phyloP scores from a whole-genome alignment of 2,888 invertebrate genomes.

The Gastracanthus pulcherrimus region DNA sequence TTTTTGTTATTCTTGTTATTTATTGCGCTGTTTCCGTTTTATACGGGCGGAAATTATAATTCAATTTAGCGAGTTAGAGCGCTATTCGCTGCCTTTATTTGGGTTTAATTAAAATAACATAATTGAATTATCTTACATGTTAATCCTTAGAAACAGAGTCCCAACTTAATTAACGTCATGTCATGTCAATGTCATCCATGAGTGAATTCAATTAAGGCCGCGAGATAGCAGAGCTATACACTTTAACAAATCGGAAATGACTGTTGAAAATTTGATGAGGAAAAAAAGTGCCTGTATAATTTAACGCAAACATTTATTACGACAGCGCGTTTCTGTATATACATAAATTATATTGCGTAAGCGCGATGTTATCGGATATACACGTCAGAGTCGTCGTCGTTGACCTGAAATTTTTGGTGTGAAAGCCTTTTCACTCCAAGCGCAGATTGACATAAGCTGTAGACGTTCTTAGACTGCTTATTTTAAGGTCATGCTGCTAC shows the following conservation, averaged over 20 bases:
- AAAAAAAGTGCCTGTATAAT: slow-evolving; percentile 3
- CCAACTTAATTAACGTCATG: slow-evolving; percentile 53
- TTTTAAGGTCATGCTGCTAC: too few species aligned
- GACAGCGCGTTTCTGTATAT: background rate
- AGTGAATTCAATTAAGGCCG: slow-evolving; percentile 53
- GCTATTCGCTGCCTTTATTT: slow-evolving; percentile 23
- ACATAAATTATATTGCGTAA: slow-evolving; percentile 2
- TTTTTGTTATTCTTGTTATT: background rate
- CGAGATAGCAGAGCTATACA: background rate
- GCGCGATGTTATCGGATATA: background rate
- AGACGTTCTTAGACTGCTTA: too few species aligned
- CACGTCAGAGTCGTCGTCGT: too few species aligned
- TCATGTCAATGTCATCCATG: slow-evolving; percentile 50
- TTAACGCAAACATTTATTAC: slow-evolving; percentile 24
- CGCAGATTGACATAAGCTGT: too few species aligned
- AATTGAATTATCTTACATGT: slow-evolving; percentile 53
- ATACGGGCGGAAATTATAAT: background rate
- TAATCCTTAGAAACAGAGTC: slow-evolving; percentile 41
- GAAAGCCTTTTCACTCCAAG: too few species aligned
- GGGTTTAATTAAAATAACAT: slow-evolving; percentile 39
- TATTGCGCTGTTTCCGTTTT: background rate
- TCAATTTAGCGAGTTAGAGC: background rate
- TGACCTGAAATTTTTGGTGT: background rate
- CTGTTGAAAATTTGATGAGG: slow-evolving; percentile 40
- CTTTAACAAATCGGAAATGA: slow-evolving; percentile 50